Base-by-base conservation (phyloP, 1,140 invertebrate species). In the Drosophila sechellia region DNA sequence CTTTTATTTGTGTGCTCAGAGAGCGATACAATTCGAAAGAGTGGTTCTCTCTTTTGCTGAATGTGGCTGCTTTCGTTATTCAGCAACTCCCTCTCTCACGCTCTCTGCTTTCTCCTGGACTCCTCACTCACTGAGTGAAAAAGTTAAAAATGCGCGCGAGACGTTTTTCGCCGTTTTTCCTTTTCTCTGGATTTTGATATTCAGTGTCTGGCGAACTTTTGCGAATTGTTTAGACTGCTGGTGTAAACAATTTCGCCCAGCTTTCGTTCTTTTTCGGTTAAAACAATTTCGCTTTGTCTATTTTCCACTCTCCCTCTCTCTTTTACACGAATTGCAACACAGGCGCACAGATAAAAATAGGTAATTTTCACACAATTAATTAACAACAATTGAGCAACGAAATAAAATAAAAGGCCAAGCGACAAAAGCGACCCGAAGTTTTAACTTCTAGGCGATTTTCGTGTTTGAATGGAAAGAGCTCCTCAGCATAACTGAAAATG, bases 381-480 rank as follows among this genome's bases (percentile, higher is more conserved):
- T 22, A 54, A 73, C 53, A 66, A 49, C 22, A 48, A 75, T 49
- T 25, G 35, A 72, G 71, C 73, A 77, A 78, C 63, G 70, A 22
- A 77, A 77, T 53, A 70, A 80, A 84, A 56, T 34, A 64, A 68
- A 43, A 39, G 61, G 54, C 40, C 61, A 84, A 86, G 75, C 69
- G 86, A 73, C 56, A 71, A 71, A 75, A 86, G 55, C 60, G 58
- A 75, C 66, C 43, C 56, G 66, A 77, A 63, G 50, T 34, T 49
- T 37, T 48, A 56, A 64, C 42, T 56, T 72, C 68, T 53, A 64
- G 57, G 52, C 49, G 58, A 59, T 87, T 79, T 87, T 81, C 75
- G 90, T 90, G 86, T 91, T 91, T 90, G 90, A 85, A 78, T 79
- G 72, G 63, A 69, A 79, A 90, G 90, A 90, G 83, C 79, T 83